Evolutionary conservation across 1,140 invertebrate species (phyloP).

Genomic region (Halictus rubicundus): DNA sequence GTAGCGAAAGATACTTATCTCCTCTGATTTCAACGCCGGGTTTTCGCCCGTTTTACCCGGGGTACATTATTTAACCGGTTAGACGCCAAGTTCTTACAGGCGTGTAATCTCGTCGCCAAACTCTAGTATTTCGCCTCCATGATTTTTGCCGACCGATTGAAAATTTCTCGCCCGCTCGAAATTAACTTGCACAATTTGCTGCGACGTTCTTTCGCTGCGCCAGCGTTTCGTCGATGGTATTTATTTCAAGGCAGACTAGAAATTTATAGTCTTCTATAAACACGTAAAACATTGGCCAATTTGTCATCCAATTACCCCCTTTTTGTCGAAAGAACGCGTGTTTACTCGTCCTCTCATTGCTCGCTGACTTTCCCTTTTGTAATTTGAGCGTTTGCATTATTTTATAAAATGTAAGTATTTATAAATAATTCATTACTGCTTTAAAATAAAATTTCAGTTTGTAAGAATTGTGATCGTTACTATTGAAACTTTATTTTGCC

Average conservation of each 20-base stretch:
- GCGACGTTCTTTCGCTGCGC: background rate
- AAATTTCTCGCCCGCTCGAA: background rate
- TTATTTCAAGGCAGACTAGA: background rate
- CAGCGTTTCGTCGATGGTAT: background rate
- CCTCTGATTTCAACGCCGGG: background rate
- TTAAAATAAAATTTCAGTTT: no score
- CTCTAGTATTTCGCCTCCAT: background rate
- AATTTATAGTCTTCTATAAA: no score
- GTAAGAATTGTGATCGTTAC: no score
- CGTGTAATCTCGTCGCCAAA: background rate
- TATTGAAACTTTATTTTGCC: no score
- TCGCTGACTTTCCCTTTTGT: no score
- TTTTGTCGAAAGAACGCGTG: background rate
- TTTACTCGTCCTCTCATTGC: no score
- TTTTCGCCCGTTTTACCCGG: background rate
- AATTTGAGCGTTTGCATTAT: no score
- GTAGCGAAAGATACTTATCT: conserved; percentile 8
- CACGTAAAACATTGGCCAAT: background rate
- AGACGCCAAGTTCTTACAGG: background rate
- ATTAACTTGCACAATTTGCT: background rate
- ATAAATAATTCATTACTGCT: no score
- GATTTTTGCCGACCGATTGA: background rate
- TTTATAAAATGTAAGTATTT: no score
- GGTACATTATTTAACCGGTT: background rate
- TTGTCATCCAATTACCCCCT: background rate